Base-by-base conservation (phyloP, 2,888 invertebrate genomes). In the Tortricodes alternella region DNA sequence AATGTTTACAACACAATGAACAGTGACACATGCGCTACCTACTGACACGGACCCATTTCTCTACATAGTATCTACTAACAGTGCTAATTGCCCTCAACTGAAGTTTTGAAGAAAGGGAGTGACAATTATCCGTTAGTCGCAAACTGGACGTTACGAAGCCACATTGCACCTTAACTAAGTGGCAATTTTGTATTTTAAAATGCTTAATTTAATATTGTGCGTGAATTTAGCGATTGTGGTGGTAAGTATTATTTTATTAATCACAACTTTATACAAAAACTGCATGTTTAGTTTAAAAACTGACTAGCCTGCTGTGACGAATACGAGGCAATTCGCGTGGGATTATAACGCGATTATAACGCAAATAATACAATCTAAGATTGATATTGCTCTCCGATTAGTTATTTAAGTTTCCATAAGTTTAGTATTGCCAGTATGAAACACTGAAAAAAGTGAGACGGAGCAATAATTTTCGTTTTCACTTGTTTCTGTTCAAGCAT, bases 81-180 rank as follows among this genome's bases (percentile, higher is more conserved):
- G 73, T 76, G 71, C 65, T 87, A 86, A 88, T 83, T 83, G 74
- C 58, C 65, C 68, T 67, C 68, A 77, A 72, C 72, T 70, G 62
- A 55, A 70, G 62, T 70, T 71, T 67, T 60, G 67, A 80, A 76
- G 79, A 82, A 80, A 83, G 77, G 67, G 62, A 39, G 37, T 56
- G 56, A 55, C 52, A 23, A 16, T 23, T 34, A 53, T 59, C 75
- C 76, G 78, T 83, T 84, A 86, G 85, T 87, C 65, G 70, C 61
- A 44, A 53, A 60, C 59, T 58, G 65, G 59, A 60, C 70, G 67
- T 70, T 68, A 65, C 34, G 48, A 43, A 62, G 63, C 44, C 67
- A 62, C 70, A 67, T 70, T 73, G 66, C 62, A 61, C 60, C 59
- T 66, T 18, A 24, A 16, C 11, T 5, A 29, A 18, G 4, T 9